Base-by-base conservation (phyloP, 2,888 invertebrate species). In the Pristionchus mayeri region DNA sequence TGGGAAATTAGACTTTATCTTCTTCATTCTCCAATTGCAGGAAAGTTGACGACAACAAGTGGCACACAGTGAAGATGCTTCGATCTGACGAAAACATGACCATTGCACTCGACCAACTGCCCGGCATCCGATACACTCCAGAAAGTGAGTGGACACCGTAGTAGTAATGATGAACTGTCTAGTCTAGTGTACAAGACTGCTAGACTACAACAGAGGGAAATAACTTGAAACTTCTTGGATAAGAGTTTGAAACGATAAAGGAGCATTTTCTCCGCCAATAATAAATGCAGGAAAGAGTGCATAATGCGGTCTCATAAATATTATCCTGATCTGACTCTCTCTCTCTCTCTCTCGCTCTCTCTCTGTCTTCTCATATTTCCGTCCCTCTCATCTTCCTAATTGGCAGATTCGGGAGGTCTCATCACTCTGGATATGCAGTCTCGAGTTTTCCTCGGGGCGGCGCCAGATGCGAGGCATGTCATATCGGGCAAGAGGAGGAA, bases 341-440 rank as follows among this genome's bases (percentile, higher is more conserved):
- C n/a, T n/a, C n/a, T n/a, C n/a, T n/a, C n/a, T n/a, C n/a, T n/a
- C n/a, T n/a, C n/a, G n/a, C n/a, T n/a, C n/a, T n/a, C n/a, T n/a
- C n/a, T n/a, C n/a, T n/a, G n/a, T n/a, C n/a, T n/a, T n/a, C n/a
- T n/a, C n/a, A n/a, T n/a, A n/a, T n/a, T n/a, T n/a, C n/a, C n/a
- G n/a, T n/a, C n/a, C n/a, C n/a, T n/a, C n/a, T n/a, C n/a, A n/a
- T n/a, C n/a, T n/a, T n/a, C n/a, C n/a, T n/a, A n/a, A 21, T 18
- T 80, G 84, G 67, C 84, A 88, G 88, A 83, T 40, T 85, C 85
- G 30, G 85, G 85, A 16, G 90, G 90, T 78, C 85, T 91, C 57
- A 89, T 89, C 52, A 87, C 90, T 21, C 85, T 91, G 78, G 91
- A 92, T 85, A 90, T 90, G 88, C 91, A 91, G 79, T 89, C 89